Evolutionary conservation across 2,888 invertebrate genomes (phyloP).

Genomic region (Autographa pulchrina): DNA sequence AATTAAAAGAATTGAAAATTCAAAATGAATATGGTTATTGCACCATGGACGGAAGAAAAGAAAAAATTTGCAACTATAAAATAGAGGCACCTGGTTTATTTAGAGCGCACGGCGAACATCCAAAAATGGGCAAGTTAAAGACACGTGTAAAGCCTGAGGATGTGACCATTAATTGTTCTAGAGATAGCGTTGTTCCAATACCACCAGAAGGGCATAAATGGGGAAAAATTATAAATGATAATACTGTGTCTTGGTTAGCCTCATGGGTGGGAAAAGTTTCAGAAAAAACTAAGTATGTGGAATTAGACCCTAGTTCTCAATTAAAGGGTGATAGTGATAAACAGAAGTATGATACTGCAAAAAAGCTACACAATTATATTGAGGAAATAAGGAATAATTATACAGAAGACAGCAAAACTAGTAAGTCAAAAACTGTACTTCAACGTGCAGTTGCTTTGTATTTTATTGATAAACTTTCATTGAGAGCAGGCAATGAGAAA

Average conservation of each 20-base stretch:
- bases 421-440: slow-evolving; percentile 98
- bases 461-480: slow-evolving; percentile 98
- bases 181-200: slow-evolving; percentile 94
- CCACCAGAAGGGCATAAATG: slow-evolving; percentile 97
- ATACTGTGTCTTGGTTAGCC: slow-evolving; percentile 98
- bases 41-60: slow-evolving; percentile 98
- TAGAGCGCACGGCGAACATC: slow-evolving; percentile 98
- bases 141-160: slow-evolving; percentile 96
- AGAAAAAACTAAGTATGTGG: slow-evolving; percentile 98
- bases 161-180: slow-evolving; percentile 98
- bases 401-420: slow-evolving; percentile 95
- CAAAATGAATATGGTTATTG: slow-evolving; percentile 98
- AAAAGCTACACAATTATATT: slow-evolving; percentile 96
- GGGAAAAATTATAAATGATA: slow-evolving; percentile 98
- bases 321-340: slow-evolving; percentile 99
- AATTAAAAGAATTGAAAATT: slow-evolving; percentile 96
- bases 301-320: slow-evolving; percentile 99
- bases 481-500: slow-evolving; percentile 99
- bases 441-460: slow-evolving; percentile 99
- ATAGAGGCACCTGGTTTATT: slow-evolving; percentile 99
- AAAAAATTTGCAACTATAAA: slow-evolving; percentile 99
- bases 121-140: slow-evolving; percentile 99
- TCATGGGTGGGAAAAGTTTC: slow-evolving; percentile 99
- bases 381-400: slow-evolving; percentile 97
- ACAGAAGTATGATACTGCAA: slow-evolving; percentile 99